Evolutionary conservation across 2,888 invertebrate genomes (phyloP), one percentile per base, ranked within the genome.

Genomic region (Callinectes sapidus): DNA sequence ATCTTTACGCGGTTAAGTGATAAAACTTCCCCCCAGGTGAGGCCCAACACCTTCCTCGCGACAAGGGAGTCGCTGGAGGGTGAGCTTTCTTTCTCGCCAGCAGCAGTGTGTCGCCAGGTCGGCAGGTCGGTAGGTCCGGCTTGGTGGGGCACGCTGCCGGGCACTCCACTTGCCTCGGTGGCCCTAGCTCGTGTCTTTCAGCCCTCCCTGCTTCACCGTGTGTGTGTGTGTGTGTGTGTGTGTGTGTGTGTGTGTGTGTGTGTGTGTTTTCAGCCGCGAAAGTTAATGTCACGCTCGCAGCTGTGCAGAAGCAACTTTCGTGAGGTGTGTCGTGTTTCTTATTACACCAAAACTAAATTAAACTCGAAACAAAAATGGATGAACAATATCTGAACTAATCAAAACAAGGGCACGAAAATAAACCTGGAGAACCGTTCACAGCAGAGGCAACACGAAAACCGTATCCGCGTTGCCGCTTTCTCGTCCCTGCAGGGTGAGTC

Each of bases 51-150:
- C 32, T 81, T 35, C 16, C 77, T 35, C 28, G 77, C 77, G 71
- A 81, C 8, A 32, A 81, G 77, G 77, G 28, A 35, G 13, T 28
- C 77, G 32, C 2, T 81, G 77, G 32, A 32, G 32, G 77, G 8
- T 32, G 32, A 81, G 16, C 77, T 81, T 81, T 81, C 77, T 81
- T 81, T 35, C 32, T 35, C 77, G 77, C 77, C 77, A 14, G 32
- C 2, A 13, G 77, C 35, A 35, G 8, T 81, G 77, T 81, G 77
- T 81, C 77, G 77, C 32, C 77, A 81, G 77, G 77, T 81, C 77
- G 77, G 77, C 71, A 71, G 71, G 55, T 55, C 55, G 55, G 55
- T 55, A n/a, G 66, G 77, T 81, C 32, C 77, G 77, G 32, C 32
- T 2, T 32, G 32, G 8, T 35, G 35, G 77, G 32, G 13, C 77